Evolutionary conservation across 2,888 invertebrate genomes (phyloP), one percentile per base, ranked within the genome.

Genomic region (Tromatobia lineatoria): DNA sequence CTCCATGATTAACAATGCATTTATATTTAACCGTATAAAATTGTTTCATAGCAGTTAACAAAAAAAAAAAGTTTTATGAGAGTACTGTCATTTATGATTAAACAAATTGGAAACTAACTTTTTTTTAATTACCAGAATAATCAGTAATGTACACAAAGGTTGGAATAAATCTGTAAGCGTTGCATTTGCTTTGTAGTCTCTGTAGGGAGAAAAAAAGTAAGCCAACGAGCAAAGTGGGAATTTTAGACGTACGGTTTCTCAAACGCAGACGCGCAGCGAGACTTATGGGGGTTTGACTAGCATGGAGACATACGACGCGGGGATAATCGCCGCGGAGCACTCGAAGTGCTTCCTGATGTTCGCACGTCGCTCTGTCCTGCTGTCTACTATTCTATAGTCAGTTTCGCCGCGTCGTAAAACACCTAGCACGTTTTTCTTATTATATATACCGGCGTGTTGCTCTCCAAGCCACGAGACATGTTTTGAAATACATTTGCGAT

Each of bases 311-410:
- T 13, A 45, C 42, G 25, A 52, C 11, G 38, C 23, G 15, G 10
- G 20, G 76, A 83, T 83, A 83, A 83, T 80, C 83, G 67, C 76
- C 42, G 42, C 66, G 76, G 42, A 76, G 83, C 80, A 61, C 42
- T 76, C 18, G 18, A 34, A 67, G 73, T 73, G 76, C 80, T 83
- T 83, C 83, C 18, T 34, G 47, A 61, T 54, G 75, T 79, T 75
- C 18, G 79, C 70, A 70, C 70, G 34, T 75, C 54, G 34, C 8
- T 67, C 18, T 20, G 3, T 75, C 75, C 38, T 8, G n/a, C 29
- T 38, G 34, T 29, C 25, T 20, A 4, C 15, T 47, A 13, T 47
- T 50, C 67, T 74, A 13, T 20, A n/a, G n/a, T 59, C 54, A 6
- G 70, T 71, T 71, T 73, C 47, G 29, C 15, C 42, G 20, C 4